Evolutionary conservation across 2,888 invertebrate species (phyloP), one percentile per base, ranked within the genome.

Genomic region (Augiades crinisus): DNA sequence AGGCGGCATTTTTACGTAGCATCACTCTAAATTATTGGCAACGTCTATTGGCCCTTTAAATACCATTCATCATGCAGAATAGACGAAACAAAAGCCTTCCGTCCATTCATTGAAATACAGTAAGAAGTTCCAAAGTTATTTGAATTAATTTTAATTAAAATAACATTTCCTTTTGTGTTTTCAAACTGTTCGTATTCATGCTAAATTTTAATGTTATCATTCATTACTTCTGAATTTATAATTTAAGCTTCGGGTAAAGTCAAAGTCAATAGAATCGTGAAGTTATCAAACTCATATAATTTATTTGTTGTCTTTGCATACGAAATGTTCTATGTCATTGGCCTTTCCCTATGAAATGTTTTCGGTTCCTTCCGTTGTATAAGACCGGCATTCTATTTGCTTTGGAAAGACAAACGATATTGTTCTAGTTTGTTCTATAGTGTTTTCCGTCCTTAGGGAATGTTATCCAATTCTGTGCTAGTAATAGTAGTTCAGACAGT

Each of bases 391-490:
- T 27, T 5, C 24, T n/a, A 16, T 40, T 40, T 40, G 22, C 27
- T 40, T 40, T 17, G 31, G 17, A 31, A 43, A 19, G 19, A 31
- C 12, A 17, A 43, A 13, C 31, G 8, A 30, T 30, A 17, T 43
- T 31, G 12, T 30, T 43, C 14, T 43, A 17, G 43, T 43, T 43
- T 10, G 41, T 41, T 43, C 43, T 43, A 43, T 10, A 49, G 41
- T 19, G 17, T 8, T 34, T 36, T 12, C 12, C 5, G 14, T 50
- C 36, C 36, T 27, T 30, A n/a, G 34, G 43, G 50, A 33, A 30
- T 16, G 19, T 36, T 21, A 44, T 50, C 50, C 43, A 50, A 50
- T 50, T 50, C 36, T 36, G 37, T 30, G 27, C 50, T 14, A 22
- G 43, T 21, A 44, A 43, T 17, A 43, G 43, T 10, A 50, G 27